Conservation (phyloP, 2,888 invertebrate genomes). For the Dryococelus australis region DNA sequence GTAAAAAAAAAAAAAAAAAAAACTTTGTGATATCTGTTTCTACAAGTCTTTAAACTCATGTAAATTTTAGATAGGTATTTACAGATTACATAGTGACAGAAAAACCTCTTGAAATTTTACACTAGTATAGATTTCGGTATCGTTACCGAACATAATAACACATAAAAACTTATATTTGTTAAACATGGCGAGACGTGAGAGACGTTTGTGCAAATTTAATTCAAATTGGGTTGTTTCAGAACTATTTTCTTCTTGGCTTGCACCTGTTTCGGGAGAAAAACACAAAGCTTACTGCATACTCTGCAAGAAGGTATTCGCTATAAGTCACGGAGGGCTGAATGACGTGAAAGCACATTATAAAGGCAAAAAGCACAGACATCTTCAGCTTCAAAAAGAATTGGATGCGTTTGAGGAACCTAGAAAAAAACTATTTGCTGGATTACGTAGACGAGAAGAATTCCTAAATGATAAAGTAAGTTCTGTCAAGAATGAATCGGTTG, state of each 20-base stretch:
- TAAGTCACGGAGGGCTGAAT: conserved; percentile 54
- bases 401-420: conserved; percentile 41
- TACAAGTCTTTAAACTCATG: no score
- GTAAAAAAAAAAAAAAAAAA: no score
- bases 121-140: no score
- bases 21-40: no score
- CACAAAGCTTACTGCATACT: conserved; percentile 54
- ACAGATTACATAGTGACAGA: no score
- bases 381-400: conserved; percentile 51
- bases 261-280: conserved; percentile 52
- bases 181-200: conserved; percentile 47
- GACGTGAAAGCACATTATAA: conserved; percentile 55
- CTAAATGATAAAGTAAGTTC: conserved; percentile 42
- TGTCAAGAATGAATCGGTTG: background rate
- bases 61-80: no score
- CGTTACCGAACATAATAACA: no score
- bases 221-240: conserved; percentile 51
- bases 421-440: conserved; percentile 40
- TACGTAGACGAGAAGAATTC: conserved; percentile 37
- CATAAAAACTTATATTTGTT: background rate
- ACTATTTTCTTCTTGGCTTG: conserved; percentile 53
- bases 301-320: conserved; percentile 54
- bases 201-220: conserved; percentile 55
- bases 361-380: conserved; percentile 55
- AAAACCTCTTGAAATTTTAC: no score